Base-by-base conservation (phyloP, 2,888 invertebrate genomes). In the Macaria notata region DNA sequence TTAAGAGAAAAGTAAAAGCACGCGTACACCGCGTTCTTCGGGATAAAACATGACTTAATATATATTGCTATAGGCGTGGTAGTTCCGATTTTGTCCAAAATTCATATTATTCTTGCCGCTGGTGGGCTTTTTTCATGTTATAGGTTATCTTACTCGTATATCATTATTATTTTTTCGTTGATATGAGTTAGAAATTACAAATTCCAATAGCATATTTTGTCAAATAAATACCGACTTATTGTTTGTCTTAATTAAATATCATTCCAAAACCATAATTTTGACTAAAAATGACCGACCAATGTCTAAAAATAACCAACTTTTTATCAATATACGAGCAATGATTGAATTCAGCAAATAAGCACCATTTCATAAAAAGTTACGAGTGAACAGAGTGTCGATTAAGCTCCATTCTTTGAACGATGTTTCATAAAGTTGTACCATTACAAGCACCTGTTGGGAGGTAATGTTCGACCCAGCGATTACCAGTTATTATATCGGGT, bases 381-480 rank as follows among this genome's bases (percentile, higher is more conserved):
- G 46, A 49, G 46, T 51, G 53, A 56, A 49, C 41, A 49, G 56
- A 59, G 41, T 41, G 9, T 41, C 41, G n/a, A 41, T 41, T 41
- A 55, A 54, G 44, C 54, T 31, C 47, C 31, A 44, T 62, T 30
- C 4, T 4, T 66, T 64, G 53, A 51, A 38, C 61, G 52, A 63
- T 68, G 55, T 68, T 71, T 72, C 68, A 69, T 62, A 67, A 76
- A 75, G 67, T 75, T 75, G 33, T 45, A 49, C 52, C 69, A 63
- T 74, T 70, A 66, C 47, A 53, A 45, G 63, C 76, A 76, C 69
- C 73, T 76, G 75, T 53, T 54, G 61, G 61, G 46, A 31, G 46
- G 49, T 46, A 31, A 55, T 56, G 46, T 54, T 55, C 49, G 39
- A 9, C 41, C 7, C 49, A 41, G 29, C 44, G 8, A 4, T 5